A percentile compares a stretch with the other conserved stretches of the same genome.
These are phyloP conservation scores for Melieria picta DNA, from an alignment of 2,888 invertebrate species.

Conservation along the genomic window DNA sequence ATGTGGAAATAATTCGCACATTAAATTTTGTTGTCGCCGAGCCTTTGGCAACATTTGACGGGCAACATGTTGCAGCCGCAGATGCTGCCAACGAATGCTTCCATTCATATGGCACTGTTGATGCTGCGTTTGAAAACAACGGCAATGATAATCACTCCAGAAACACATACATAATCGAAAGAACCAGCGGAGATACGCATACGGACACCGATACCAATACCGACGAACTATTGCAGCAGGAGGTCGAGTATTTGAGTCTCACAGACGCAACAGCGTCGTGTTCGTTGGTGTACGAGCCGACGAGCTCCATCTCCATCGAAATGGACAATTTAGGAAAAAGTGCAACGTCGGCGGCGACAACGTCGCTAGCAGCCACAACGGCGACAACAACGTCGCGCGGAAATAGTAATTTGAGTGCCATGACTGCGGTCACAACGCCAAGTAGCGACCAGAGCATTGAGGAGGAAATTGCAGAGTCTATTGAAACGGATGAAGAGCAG, in stretches of 20 bases:
- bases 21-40: slow-evolving; percentile 55
- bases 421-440: slow-evolving; percentile 40
- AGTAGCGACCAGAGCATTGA: slow-evolving; percentile 59
- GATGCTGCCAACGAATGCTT: neutral
- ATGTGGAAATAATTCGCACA: slow-evolving; percentile 59
- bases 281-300: slow-evolving; percentile 56
- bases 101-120: neutral
- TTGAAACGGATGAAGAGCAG: slow-evolving; percentile 60
- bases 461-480: slow-evolving; percentile 64
- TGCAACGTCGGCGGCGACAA: slow-evolving; percentile 41
- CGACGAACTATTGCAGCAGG: slow-evolving; percentile 46
- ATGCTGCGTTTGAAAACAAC: slow-evolving; percentile 24
- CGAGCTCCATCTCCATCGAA: slow-evolving; percentile 60
- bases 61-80: slow-evolving; percentile 41
- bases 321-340: slow-evolving; percentile 52
- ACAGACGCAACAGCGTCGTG: slow-evolving; percentile 48
- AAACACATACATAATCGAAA: slow-evolving; percentile 52
- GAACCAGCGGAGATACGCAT: slow-evolving; percentile 35
- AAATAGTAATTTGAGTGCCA: slow-evolving; percentile 38
- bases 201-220: slow-evolving; percentile 43
- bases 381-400: slow-evolving; percentile 36
- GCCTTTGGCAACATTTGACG: slow-evolving; percentile 26
- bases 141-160: slow-evolving; percentile 49
- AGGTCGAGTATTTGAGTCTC: slow-evolving; percentile 49
- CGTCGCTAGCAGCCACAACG: slow-evolving; percentile 36